Conservation (phyloP, 2,797 vertebrate species). For the Lithobates sylvaticus region DNA sequence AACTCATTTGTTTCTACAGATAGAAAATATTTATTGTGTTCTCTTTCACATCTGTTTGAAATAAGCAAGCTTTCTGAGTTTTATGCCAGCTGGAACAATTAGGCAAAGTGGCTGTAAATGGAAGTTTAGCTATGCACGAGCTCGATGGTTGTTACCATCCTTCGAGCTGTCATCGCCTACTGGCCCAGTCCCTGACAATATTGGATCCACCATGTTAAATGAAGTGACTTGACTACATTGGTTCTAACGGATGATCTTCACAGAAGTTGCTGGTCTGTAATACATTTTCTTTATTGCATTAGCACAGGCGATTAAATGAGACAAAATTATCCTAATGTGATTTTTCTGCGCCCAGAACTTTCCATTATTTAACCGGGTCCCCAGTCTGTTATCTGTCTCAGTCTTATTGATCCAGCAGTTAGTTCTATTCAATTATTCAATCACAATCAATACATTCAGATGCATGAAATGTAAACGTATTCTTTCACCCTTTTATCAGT, state of each 20-base stretch:
- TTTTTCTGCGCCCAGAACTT: constrained; percentile 63
- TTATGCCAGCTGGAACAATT: constrained; percentile 45
- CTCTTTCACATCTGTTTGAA: constrained; percentile 12
- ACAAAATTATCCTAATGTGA: constrained; percentile 64
- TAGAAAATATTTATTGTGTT: constrained; percentile 25
- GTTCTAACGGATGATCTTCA: constrained; percentile 47
- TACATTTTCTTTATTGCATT: constrained; percentile 59
- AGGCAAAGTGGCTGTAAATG: constrained; percentile 51
- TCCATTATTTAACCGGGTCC: constrained; percentile 62
- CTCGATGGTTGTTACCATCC: constrained; percentile 7
- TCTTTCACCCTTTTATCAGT: constrained; percentile 42
- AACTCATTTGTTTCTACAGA: not conserved
- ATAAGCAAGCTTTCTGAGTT: constrained; percentile 40
- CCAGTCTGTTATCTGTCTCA: constrained; percentile 60
- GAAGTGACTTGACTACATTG: constrained; percentile 21
- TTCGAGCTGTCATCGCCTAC: constrained; percentile 37
- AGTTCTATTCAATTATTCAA: constrained; percentile 74
- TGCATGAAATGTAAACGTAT: constrained; percentile 64
- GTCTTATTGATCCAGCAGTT: constrained; percentile 70
- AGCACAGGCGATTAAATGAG: constrained; percentile 68
- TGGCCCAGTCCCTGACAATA: constrained; percentile 19
- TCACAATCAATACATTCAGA: constrained; percentile 71
- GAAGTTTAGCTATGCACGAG: constrained; percentile 19
- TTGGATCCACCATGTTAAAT: constrained; percentile 23
- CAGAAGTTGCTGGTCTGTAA: constrained; percentile 33